Conservation (phyloP, 2,797 vertebrate species). For the Yasuhikotakia modesta region DNA sequence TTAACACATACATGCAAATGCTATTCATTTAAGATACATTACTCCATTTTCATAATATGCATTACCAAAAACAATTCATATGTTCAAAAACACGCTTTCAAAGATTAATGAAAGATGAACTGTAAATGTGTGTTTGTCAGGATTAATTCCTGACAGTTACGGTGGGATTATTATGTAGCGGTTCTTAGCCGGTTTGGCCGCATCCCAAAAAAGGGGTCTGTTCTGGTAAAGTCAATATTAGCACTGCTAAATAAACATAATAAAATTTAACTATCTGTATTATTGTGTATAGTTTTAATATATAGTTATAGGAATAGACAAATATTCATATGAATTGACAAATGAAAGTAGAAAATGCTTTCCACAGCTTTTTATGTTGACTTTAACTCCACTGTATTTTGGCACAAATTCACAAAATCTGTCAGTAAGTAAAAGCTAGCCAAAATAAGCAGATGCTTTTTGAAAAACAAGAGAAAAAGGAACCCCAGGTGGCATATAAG, state of each 20-base stretch:
- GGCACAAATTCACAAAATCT: no score
- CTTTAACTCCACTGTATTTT: not conserved
- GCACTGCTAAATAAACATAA: not conserved
- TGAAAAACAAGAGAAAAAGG: not conserved
- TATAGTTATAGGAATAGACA: no score
- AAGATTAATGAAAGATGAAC: slow-evolving; percentile 2
- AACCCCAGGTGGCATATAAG: not conserved
- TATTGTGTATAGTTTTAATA: not conserved
- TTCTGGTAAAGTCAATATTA: not conserved
- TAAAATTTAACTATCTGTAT: not conserved
- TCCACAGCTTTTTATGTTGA: not conserved
- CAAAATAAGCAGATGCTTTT: not conserved
- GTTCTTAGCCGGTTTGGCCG: not conserved
- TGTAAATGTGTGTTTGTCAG: slow-evolving; percentile 30
- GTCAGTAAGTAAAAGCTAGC: not conserved
- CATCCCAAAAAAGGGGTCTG: not conserved
- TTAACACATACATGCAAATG: slow-evolving; percentile 1
- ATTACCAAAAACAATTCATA: slow-evolving; percentile 4
- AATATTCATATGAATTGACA: no score
- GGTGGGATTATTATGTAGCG: no score
- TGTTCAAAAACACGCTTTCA: not conserved
- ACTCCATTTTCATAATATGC: not conserved
- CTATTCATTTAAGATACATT: slow-evolving; percentile 10
- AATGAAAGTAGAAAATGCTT: not conserved
- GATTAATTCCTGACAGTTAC: not conserved